These are phyloP conservation scores for Porites cylindrica DNA, from an alignment of 92 coral and sea anemone species.

Conservation along the genomic window DNA sequence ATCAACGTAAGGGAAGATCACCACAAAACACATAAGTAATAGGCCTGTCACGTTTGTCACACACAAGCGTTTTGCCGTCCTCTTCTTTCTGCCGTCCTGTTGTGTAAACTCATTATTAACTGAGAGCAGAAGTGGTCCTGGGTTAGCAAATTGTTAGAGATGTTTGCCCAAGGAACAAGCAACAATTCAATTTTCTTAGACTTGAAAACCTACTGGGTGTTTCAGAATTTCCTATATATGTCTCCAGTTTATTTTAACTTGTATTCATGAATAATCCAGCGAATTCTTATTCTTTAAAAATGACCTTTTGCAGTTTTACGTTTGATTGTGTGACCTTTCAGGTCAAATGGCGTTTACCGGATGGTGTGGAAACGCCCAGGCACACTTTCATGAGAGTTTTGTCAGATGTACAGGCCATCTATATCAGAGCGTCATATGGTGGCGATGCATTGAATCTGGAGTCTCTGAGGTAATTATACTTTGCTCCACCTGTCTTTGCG, in stretches of 20 bases:
- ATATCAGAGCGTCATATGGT: conserved; percentile 70
- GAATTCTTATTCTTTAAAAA: background rate
- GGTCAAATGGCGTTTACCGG: conserved; percentile 69
- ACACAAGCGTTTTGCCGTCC: no score
- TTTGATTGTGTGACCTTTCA: conserved; percentile 1
- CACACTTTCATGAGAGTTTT: conserved; percentile 85
- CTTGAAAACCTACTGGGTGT: background rate
- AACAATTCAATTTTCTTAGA: no score
- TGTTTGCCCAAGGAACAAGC: no score
- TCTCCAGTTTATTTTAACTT: background rate
- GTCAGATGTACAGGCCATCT: conserved; percentile 73
- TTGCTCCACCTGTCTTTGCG: no score
- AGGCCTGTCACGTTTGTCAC: no score
- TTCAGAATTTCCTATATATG: background rate
- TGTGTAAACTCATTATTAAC: no score
- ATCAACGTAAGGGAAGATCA: no score
- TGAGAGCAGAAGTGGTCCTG: no score
- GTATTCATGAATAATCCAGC: background rate
- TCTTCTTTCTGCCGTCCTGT: no score
- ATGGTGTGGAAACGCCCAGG: conserved; percentile 72
- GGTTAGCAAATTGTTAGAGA: no score
- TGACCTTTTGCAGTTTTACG: background rate
- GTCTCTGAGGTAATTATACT: conserved; percentile 18
- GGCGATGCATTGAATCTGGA: background rate
- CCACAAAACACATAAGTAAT: no score